Base-by-base conservation (phyloP, 2,797 vertebrate genomes). In the Macroramphosus scolopax region DNA sequence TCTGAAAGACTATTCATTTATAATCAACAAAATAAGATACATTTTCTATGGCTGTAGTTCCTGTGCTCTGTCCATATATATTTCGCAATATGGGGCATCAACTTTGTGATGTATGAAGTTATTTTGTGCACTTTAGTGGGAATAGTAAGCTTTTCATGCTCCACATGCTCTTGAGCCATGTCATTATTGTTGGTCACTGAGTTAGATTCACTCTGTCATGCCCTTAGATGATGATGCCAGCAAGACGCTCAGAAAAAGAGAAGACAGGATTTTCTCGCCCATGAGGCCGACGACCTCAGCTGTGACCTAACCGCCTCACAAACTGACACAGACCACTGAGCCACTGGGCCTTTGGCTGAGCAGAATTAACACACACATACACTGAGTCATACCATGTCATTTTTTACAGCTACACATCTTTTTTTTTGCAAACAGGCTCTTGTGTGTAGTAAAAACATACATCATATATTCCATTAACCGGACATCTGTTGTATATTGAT, bases 251-350 rank as follows among this genome's bases (percentile, higher is more conserved):
- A 68, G 52, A 36, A 16, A 49, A 25, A 58, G 45, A 61, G 47
- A 66, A 36, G 56, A 43, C 44, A 45, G 50, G 55, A 43, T 44
- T 59, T 62, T 54, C 49, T 70, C 60, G 22, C 62, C 65, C 59
- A 18, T 33, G 54, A 76, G 75, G 71, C 43, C 30, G 60, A 68
- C 79, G 77, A 79, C 69, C 76, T 81, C 51, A 76, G 65, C 51
- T 52, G 25, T 66, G 75, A 79, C n/a, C n/a, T n/a, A n/a, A n/a
- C n/a, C n/a, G n/a, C 70, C 65, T 75, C 63, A 53, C 41, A 47
- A 47, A 63, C 54, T 34, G 64, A 59, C 63, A 55, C 59, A 57
- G 68, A 72, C 75, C 70, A 61, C 40, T 58, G 64, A 69, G 56
- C 37, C 3, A 42, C 42, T 35, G 8, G 34, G 34, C 47, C 30